A percentile compares a stretch with the other conserved stretches of the same genome.
phyloP scores from a whole-genome alignment of 2,888 invertebrate species.

The Electrophaes corylata region DNA sequence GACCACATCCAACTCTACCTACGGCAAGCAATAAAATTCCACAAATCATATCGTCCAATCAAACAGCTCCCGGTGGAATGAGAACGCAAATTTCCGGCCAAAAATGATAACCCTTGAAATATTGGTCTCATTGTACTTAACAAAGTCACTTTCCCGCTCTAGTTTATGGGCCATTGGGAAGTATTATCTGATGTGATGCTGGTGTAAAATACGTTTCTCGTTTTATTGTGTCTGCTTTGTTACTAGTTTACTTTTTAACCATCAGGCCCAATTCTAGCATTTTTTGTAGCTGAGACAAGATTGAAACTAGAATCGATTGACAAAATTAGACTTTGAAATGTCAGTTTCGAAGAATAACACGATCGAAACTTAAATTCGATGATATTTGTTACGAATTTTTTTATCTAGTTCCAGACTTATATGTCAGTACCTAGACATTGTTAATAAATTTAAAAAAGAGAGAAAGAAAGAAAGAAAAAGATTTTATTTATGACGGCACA shows the following conservation, averaged over 20 bases:
- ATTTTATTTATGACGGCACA: no score
- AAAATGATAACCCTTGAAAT: conserved; percentile 73
- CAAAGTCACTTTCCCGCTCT: conserved; percentile 56
- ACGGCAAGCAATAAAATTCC: conserved; percentile 48
- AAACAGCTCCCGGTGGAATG: conserved; percentile 63
- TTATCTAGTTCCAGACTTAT: neutral
- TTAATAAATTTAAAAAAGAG: conserved; percentile 14
- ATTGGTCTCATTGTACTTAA: conserved; percentile 57
- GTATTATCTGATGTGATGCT: conserved; percentile 60
- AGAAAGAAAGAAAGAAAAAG: no score
- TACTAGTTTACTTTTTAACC: neutral
- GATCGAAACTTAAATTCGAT: no score
- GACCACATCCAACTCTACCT: conserved; percentile 1
- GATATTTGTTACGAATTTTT: no score
- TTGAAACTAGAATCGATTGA: no score
- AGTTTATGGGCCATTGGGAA: conserved; percentile 60
- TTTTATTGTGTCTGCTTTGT: conserved; percentile 39
- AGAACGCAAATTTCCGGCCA: conserved; percentile 64
- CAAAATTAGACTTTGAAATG: no score
- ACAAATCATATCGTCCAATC: conserved; percentile 64
- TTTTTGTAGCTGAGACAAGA: no score
- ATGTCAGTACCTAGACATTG: conserved; percentile 1
- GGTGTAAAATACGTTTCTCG: conserved; percentile 50
- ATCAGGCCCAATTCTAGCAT: no score
- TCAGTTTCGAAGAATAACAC: no score